phyloP scores from a whole-genome alignment of 2,113 vertebrate genomes.

The Butastur rufipennis region DNA sequence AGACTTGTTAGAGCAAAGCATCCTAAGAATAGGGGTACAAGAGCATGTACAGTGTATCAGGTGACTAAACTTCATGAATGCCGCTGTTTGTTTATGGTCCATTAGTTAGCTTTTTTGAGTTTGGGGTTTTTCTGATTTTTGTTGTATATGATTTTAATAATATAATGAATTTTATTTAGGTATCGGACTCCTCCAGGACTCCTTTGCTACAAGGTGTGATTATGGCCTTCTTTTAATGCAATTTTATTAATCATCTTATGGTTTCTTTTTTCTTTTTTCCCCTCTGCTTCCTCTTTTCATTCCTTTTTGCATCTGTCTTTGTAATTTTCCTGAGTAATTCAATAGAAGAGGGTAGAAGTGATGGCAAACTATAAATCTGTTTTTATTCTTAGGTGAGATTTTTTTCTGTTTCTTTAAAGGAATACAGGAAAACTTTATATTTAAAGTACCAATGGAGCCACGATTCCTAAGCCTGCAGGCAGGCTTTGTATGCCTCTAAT shows the following conservation, averaged over 20 bases:
- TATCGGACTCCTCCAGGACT: conserved; percentile 82
- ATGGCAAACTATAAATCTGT: background rate
- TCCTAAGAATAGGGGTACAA: background rate
- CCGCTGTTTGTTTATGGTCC: background rate
- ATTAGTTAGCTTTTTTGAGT: background rate
- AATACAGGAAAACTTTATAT: background rate
- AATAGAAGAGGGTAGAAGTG: background rate
- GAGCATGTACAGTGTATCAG: background rate
- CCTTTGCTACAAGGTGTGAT: conserved; percentile 85
- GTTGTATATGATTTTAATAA: conserved; percentile 32
- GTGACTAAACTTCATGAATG: background rate
- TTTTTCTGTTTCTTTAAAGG: background rate
- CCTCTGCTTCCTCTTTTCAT: background rate
- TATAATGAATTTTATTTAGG: conserved; percentile 76
- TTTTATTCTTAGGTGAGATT: background rate
- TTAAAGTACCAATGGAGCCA: background rate
- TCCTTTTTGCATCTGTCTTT: background rate
- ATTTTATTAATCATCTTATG: background rate
- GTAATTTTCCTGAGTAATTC: background rate
- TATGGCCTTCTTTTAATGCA: conserved; percentile 59
- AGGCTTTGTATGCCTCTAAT: background rate
- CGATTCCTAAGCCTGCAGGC: background rate
- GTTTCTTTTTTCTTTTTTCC: background rate
- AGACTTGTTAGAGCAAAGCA: background rate
- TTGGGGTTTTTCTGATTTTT: background rate